Conservation (phyloP, 2,797 vertebrate genomes). For the Oreochromis grahami region DNA sequence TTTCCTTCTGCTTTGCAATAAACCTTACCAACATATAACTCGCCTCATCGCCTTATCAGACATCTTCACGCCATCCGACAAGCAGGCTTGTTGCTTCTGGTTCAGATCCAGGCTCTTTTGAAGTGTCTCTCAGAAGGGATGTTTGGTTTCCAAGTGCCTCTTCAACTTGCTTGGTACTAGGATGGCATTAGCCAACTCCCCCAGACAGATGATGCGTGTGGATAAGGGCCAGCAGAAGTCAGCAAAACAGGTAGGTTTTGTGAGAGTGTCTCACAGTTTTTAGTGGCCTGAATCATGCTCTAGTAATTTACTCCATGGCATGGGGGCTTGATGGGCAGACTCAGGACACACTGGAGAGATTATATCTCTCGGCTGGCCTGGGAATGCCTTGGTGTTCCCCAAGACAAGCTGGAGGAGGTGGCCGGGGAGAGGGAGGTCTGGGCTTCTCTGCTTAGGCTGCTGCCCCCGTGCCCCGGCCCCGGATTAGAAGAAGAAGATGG, state of each 20-base stretch:
- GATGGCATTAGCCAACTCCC: neutral
- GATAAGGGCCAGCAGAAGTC: neutral
- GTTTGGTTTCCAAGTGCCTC: neutral
- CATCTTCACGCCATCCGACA: neutral
- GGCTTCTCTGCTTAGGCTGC: neutral
- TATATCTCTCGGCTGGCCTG: neutral
- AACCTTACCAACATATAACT: neutral
- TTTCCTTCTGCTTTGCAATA: neutral
- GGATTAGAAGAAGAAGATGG: neutral
- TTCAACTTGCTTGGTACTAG: neutral
- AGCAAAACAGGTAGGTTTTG: neutral
- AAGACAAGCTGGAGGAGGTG: neutral
- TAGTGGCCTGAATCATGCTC: neutral
- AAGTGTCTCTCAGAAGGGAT: neutral
- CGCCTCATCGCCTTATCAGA: neutral
- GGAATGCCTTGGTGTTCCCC: neutral
- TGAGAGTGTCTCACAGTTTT: neutral
- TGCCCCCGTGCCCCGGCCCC: accelerated
- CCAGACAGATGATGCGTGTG: neutral
- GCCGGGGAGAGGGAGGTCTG: neutral
- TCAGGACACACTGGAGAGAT: neutral
- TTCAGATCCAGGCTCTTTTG: neutral
- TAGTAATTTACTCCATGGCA: neutral
- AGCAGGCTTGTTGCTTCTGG: neutral
- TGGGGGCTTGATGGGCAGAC: neutral